Base-by-base conservation (phyloP, 2,888 invertebrate genomes). In the Adelphocoris suturalis region DNA sequence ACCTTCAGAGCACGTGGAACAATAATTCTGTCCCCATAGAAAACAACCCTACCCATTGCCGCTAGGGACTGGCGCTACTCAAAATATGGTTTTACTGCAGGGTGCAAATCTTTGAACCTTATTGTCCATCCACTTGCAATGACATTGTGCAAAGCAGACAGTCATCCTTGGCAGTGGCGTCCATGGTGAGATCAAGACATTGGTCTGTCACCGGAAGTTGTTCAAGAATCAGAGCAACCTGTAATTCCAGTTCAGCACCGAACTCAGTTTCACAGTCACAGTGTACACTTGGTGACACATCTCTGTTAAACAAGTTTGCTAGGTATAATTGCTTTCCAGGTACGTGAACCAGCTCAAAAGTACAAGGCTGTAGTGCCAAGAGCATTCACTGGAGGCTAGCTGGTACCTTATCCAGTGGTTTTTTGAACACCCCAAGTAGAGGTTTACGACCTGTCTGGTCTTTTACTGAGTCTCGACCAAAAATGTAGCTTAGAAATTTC, bases 401-500 rank as follows among this genome's bases (percentile, higher is more conserved):
- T 23, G 90, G 90, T 61, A 90, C 89, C 48, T 89, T 86, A 47
- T 85, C 68, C 19, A 91, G 52, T n/a, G 90, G 89, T 68, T 91
- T 91, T 13, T 81, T 37, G 85, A 90, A 90, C 13, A 91, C n/a
- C 16, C 78, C 81, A n/a, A 89, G 55, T 4, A 91, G 28, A 12
- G 91, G 88, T 46, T 90, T 90, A 75, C 76, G 87, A 81, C 89
- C 89, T 82, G 87, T 90, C 61, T 81, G 55, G 12, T 84, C 89
- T 19, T 61, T 57, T 19, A 90, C 90, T 4, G 28, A 14, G n/a
- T 89, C 61, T 81, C 86, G 88, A 23, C 91, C 91, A 37, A 90
- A 84, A 7, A 91, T 84, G 14, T 91, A 93, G 68, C 92, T 92
- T 91, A 93, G 92, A 91, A 93, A 93, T 91, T 93, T 93, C 89